Base-by-base conservation (phyloP, 2,113 vertebrate genomes). In the Lutjanus erythropterus region DNA sequence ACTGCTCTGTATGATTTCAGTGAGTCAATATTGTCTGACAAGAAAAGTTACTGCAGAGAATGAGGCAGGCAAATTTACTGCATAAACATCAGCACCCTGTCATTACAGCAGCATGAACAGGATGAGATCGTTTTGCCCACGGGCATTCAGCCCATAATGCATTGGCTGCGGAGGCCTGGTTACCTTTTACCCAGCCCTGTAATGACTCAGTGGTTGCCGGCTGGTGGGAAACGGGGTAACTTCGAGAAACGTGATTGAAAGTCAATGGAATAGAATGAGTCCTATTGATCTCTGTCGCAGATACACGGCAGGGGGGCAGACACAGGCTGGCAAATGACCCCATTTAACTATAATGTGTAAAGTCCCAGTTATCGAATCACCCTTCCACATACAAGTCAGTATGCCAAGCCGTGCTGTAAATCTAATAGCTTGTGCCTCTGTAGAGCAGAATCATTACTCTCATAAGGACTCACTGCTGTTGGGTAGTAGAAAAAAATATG, bases 181-280 rank as follows among this genome's bases (percentile, higher is more conserved):
- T 86, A 86, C 81, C 78, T 78, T 84, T n/a, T 73, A 70, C 64
- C 75, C 74, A 15, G 84, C 49, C 37, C 85, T 80, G 64, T 85
- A 89, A 84, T 87, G 82, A 81, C 81, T 84, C 82, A 78, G 71
- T 37, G 70, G 78, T 71, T 44, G 62, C 9, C 18, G 75, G 75
- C 76, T 72, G 78, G 60, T 88, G 81, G 81, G 61, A 47, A 80
- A 81, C 69, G 64, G 61, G 79, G 61, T 25, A 81, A 80, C 64
- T 86, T 46, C 42, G 81, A 72, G 83, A 71, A 89, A 87, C 23
- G 83, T 84, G 89, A 93, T 87, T 86, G 89, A 90, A 92, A 91
- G 88, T 91, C 93, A 80, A 85, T 94, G 80, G 49, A 53, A 85
- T 65, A 78, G 88, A 92, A 88, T 86, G 89, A 90, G 75, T 75